These are phyloP conservation scores for Psix sp. DNA, from an alignment of 1,140 invertebrate genomes.

Conservation along the genomic window DNA sequence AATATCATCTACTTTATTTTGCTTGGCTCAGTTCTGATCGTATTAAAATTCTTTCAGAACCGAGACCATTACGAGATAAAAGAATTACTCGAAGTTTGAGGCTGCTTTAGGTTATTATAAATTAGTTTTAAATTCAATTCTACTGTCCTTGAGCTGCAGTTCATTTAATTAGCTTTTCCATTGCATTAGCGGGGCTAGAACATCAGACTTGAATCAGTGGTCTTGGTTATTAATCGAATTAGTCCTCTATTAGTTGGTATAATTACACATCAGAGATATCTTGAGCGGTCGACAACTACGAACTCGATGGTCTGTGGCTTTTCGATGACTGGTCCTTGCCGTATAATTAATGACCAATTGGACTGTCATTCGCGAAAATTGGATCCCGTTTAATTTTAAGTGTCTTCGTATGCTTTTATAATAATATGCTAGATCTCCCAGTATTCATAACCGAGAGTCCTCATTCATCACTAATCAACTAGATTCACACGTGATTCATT, in stretches of 20 bases:
- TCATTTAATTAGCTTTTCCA: slow-evolving; percentile 40
- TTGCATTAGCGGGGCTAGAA: slow-evolving; percentile 37
- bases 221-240: slow-evolving; percentile 71
- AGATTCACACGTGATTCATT: too few relatives aligned
- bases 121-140: slow-evolving; percentile 32
- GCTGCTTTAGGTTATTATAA: slow-evolving; percentile 20
- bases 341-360: slow-evolving; percentile 61
- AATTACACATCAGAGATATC: slow-evolving; percentile 67
- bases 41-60: slow-evolving; percentile 7
- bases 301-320: slow-evolving; percentile 60
- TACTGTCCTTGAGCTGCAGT: slow-evolving; percentile 13
- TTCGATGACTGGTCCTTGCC: slow-evolving; percentile 58
- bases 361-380: slow-evolving; percentile 29
- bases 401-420: slow-evolving; percentile 17
- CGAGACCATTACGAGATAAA: slow-evolving; percentile 8
- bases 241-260: slow-evolving; percentile 69
- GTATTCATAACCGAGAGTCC: neutral
- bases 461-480: too few relatives aligned
- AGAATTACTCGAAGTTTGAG: slow-evolving; percentile 12
- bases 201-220: slow-evolving; percentile 55
- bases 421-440: neutral
- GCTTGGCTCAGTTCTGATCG: slow-evolving; percentile 7
- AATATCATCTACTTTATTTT: too few relatives aligned
- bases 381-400: slow-evolving; percentile 35
- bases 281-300: slow-evolving; percentile 39